Conservation (phyloP, 2,113 vertebrate genomes). For the Cygnus atratus region DNA sequence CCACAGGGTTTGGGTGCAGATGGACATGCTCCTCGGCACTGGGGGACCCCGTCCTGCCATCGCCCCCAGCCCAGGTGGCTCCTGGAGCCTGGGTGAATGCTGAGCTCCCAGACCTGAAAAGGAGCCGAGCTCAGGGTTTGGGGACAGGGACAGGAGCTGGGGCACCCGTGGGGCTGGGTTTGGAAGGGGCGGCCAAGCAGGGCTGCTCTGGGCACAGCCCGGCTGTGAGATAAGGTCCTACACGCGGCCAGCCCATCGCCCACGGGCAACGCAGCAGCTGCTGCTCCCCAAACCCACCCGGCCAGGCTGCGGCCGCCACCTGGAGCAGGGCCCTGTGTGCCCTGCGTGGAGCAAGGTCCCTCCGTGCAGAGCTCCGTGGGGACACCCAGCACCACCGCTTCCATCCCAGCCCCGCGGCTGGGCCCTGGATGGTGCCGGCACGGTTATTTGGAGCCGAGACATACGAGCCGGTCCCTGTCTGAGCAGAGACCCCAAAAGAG, state of each 20-base stretch:
- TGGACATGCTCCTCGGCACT: neutral
- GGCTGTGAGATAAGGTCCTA: neutral
- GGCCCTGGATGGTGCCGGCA: neutral
- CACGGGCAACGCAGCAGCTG: no score
- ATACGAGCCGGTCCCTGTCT: neutral
- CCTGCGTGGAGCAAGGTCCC: accelerated
- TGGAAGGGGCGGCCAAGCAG: neutral
- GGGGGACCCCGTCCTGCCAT: neutral
- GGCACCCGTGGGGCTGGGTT: accelerated
- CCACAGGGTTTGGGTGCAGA: neutral
- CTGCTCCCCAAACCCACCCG: neutral
- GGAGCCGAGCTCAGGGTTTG: accelerated
- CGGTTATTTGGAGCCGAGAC: neutral
- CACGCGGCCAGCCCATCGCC: neutral
- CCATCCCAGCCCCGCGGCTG: neutral
- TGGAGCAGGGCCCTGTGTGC: neutral
- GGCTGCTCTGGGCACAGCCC: neutral
- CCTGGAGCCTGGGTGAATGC: neutral
- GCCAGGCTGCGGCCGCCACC: neutral
- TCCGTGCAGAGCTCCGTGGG: accelerated
- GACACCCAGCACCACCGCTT: neutral
- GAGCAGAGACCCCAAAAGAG: neutral
- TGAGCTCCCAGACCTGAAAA: accelerated
- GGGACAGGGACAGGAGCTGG: accelerated
- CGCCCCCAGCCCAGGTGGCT: neutral